Conservation (phyloP, 2,113 vertebrate genomes). For the Oenanthe melanoleuca region DNA sequence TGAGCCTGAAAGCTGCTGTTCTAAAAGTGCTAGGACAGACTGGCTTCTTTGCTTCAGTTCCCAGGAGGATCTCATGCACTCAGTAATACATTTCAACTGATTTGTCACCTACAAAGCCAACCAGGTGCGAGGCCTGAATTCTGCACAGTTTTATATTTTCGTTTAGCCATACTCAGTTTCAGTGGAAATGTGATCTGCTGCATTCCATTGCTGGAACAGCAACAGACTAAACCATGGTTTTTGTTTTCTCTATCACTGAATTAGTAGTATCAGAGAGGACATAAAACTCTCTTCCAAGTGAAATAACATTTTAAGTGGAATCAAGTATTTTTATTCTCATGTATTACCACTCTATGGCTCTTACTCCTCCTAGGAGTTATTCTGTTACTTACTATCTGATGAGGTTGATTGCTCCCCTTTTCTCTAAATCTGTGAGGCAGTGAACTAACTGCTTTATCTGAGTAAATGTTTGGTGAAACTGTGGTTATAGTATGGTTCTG, state of each 20-base stretch:
- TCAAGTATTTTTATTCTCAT: background rate
- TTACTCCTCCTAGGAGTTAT: background rate
- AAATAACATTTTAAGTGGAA: background rate
- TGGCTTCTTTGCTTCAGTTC: background rate
- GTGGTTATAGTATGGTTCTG: background rate
- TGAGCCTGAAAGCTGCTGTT: background rate
- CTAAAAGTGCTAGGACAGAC: background rate
- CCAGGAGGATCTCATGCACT: background rate
- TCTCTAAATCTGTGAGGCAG: background rate
- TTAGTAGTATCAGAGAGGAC: background rate
- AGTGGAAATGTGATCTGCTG: background rate
- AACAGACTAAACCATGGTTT: background rate
- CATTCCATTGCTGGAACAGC: background rate
- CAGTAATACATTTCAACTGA: background rate
- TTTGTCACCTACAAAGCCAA: background rate
- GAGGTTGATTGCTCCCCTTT: background rate
- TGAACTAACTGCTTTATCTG: background rate
- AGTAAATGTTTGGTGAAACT: background rate
- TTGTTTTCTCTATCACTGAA: background rate
- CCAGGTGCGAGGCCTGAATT: background rate
- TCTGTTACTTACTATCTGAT: background rate
- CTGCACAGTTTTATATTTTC: background rate
- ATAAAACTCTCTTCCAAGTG: background rate
- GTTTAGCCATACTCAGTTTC: background rate
- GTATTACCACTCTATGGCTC: background rate